Evolutionary conservation across 1,140 invertebrate genomes (phyloP), one percentile per base, ranked within the genome.

Genomic region (Heliothis virescens): DNA sequence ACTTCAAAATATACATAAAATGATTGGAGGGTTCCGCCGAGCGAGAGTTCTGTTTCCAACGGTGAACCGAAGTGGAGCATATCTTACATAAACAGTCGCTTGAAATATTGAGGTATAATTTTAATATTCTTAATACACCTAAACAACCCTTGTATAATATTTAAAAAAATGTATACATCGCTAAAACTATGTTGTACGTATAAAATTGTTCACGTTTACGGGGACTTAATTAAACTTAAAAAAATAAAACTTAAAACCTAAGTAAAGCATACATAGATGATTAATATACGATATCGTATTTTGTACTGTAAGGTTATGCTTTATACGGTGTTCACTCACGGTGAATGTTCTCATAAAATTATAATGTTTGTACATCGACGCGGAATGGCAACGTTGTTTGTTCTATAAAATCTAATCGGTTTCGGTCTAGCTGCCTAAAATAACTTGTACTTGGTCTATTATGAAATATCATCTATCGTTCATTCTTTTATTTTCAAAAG

Each of bases 211-310:
- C 84, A 83, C 80, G 55, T 78, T 52, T 78, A 67, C 53, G 29
- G 69, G 34, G 52, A 67, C 74, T 76, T 52, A 83, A 74, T 81
- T 82, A 79, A 80, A 87, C 89, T 85, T 81, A 85, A 88, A 85
- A 89, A 79, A 77, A 82, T 57, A 87, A 85, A 87, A 87, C 87
- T 87, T 91, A 89, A 85, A 86, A 84, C 85, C 91, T 94, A 92
- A 92, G 90, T 94, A 92, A 94, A 94, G 92, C 91, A 94, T 91
- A 91, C 82, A 85, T 91, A 88, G 84, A 90, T 90, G 90, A 91
- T 89, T 89, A 90, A 86, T 85, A 91, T 91, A 90, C 87, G 90
- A 91, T 92, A 91, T 87, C 85, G 86, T 91, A 91, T 92, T 92
- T 94, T 94, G 92, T 94, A 94, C 92, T 94, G 91, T 92, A 84